These are phyloP conservation scores for Helicoverpa zea DNA, from an alignment of 1,140 invertebrate genomes.

Conservation along the genomic window DNA sequence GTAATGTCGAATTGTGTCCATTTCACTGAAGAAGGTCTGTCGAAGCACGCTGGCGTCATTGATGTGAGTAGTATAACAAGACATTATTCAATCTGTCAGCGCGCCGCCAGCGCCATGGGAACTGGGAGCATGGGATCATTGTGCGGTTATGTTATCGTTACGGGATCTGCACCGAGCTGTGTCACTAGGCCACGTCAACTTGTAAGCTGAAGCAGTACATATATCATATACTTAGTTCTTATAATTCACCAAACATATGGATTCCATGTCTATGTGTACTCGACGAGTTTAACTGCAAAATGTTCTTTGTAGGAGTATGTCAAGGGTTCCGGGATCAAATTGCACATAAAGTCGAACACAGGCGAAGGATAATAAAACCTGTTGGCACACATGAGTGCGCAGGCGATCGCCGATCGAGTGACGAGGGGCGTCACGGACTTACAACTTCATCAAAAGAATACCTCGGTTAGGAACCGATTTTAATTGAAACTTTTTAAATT, in stretches of 20 bases:
- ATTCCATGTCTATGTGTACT: too few relatives aligned
- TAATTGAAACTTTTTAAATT: too few relatives aligned
- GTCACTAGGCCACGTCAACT: constrained; percentile 12
- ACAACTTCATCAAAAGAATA: constrained; percentile 23
- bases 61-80: background rate
- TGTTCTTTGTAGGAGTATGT: background rate
- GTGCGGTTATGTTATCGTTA: constrained; percentile 16
- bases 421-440: constrained; percentile 29
- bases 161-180: constrained; percentile 3
- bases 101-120: background rate
- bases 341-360: background rate
- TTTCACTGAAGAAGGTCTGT: background rate
- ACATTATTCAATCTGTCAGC: constrained; percentile 14
- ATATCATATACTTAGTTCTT: background rate
- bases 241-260: background rate
- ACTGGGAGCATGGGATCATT: constrained; percentile 5
- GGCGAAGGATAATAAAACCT: constrained; percentile 33
- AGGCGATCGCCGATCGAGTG: constrained; percentile 7
- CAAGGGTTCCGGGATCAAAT: constrained; percentile 26
- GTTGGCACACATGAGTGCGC: constrained; percentile 36
- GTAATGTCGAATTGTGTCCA: background rate
- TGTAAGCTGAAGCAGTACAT: background rate
- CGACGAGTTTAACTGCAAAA: background rate
- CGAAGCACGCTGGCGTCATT: background rate
- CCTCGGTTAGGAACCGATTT: background rate